Evolutionary conservation across 2,113 vertebrate genomes (phyloP).

Genomic region (Phycodurus eques): DNA sequence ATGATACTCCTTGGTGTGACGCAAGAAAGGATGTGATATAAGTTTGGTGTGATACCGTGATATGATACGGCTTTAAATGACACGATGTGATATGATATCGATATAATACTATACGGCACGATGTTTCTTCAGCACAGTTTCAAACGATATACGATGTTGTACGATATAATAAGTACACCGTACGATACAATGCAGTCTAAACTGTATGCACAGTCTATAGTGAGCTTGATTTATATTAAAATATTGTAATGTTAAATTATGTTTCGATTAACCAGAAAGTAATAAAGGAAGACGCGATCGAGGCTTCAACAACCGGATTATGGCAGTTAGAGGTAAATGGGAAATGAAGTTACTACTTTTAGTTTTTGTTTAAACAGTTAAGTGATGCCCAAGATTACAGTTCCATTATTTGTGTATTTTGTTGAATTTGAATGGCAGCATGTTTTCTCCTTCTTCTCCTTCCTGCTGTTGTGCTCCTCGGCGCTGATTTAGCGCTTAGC

Average conservation of each 20-base stretch:
- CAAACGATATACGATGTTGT: neutral
- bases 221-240: neutral
- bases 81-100: neutral
- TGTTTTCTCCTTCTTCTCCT: constrained; percentile 27
- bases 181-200: too few species aligned
- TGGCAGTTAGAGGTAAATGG: neutral
- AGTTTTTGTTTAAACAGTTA: neutral
- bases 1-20: too few species aligned
- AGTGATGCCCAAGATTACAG: neutral
- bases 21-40: neutral
- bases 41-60: neutral
- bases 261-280: neutral
- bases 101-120: neutral
- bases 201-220: too few species aligned
- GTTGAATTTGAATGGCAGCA: neutral
- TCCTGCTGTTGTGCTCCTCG: constrained; percentile 30
- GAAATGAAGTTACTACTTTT: neutral
- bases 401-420: neutral
- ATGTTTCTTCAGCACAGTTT: too few species aligned
- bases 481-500: constrained; percentile 34
- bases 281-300: neutral
- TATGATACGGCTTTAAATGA: neutral
- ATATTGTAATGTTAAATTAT: neutral
- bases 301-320: neutral
- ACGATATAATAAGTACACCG: neutral